Evolutionary conservation across 2,888 invertebrate genomes (phyloP), one percentile per base, ranked within the genome.

Genomic region (Harpalus rufipes): DNA sequence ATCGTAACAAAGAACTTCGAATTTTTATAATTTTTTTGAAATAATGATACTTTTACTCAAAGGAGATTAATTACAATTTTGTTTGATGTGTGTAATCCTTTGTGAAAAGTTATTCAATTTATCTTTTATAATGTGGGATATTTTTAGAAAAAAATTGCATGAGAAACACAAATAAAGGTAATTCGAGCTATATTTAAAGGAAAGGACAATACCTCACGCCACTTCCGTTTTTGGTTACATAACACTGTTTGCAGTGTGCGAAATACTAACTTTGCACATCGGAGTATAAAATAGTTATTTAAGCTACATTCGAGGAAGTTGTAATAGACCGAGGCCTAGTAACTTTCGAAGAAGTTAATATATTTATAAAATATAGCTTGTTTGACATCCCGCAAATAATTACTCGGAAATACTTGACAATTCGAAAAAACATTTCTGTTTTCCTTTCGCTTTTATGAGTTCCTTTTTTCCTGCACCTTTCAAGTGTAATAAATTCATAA

Each of bases 401-500:
- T 32, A 5, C 32, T 5, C 32, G 32, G 44, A 51, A 12, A 51
- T 51, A 51, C 44, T 4, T 51, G 44, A 51, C 44, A 51, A 7
- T 5, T 51, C 44, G n/a, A 51, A 51, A 51, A 51, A 51, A 51
- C 44, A 51, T 12, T 51, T 51, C 44, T 10, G 44, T 51, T 12
- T 51, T 51, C 44, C 12, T 51, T 51, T 51, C 44, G 44, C 44
- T 51, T 51, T 51, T 51, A 51, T 51, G 44, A 51, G 44, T 51
- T 32, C 32, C 32, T 32, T 51, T 51, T 51, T 51, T 51, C 44
- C 44, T 21, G 14, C 44, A 51, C 32, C 44, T 72, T 44, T 72
- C 72, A 72, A 68, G 51, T 51, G 44, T 76, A 76, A 76, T 76
- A 76, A 76, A 76, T 76, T 76, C 76, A 76, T 76, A 76, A 76